Conservation (phyloP, 1,140 invertebrate genomes). For the Mactra quadrangularis region DNA sequence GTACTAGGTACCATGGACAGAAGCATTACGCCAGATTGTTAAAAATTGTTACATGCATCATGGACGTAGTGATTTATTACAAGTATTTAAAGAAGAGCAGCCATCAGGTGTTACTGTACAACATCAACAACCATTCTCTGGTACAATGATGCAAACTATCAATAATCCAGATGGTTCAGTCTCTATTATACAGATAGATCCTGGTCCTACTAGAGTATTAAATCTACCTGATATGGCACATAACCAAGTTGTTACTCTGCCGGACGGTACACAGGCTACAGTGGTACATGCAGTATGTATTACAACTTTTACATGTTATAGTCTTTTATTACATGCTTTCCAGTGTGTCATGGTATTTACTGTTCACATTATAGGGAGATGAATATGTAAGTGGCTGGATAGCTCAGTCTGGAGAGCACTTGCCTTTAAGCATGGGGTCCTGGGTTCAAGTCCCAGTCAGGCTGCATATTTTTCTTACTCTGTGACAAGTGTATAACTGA, state of each 20-base stretch:
- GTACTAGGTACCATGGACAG: slow-evolving; percentile 99
- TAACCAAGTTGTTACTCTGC: slow-evolving; percentile 92
- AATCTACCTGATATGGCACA: slow-evolving; percentile 24
- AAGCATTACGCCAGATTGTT: slow-evolving; percentile 98
- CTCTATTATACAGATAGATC: slow-evolving; percentile 98
- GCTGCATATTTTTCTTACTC: too few species aligned
- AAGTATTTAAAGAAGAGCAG: slow-evolving; percentile 89
- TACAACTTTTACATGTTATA: background rate
- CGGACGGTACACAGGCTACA: slow-evolving; percentile 97
- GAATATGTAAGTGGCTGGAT: too few species aligned
- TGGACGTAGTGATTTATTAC: slow-evolving; percentile 96
- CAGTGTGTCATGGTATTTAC: too few species aligned
- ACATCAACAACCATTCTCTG: slow-evolving; percentile 64
- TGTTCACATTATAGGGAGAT: too few species aligned
- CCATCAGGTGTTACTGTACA: slow-evolving; percentile 28
- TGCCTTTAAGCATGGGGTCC: too few species aligned
- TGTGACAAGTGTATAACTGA: too few species aligned
- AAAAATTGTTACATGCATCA: slow-evolving; percentile 99
- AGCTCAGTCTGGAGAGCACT: too few species aligned
- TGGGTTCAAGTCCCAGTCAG: too few species aligned
- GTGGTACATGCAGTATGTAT: slow-evolving; percentile 92
- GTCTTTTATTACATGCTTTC: background rate
- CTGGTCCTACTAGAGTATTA: slow-evolving; percentile 87
- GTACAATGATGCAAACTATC: slow-evolving; percentile 96
- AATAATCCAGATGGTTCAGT: slow-evolving; percentile 98